Base-by-base conservation (phyloP, 2,797 vertebrate species). In the Gouania willdenowi region DNA sequence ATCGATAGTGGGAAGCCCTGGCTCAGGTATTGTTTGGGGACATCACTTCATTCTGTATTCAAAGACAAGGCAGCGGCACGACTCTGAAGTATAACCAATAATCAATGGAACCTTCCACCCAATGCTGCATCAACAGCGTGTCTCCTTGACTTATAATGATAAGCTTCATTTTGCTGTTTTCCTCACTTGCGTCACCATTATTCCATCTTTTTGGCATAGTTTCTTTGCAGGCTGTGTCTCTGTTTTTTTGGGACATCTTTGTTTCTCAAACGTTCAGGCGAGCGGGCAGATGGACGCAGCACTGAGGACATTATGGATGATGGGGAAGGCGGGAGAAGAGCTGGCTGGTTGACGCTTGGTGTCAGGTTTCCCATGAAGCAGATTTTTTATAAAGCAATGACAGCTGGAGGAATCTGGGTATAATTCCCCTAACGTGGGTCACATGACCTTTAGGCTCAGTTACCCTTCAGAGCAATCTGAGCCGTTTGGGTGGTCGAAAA, bases 391-490 rank as follows among this genome's bases (percentile, higher is more conserved):
- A 55, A 71, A 66, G 53, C 42, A 75, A 66, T 66, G 80, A 85
- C 83, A 87, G 79, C 69, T 82, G 82, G 69, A 70, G 57, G 73
- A 78, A 79, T 66, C 70, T 52, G n/a, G 46, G 23, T 31, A 60
- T 69, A 66, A 79, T 68, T 73, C 68, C 73, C 61, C 41, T 37
- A 58, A 64, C 28, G 26, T 1, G 17, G 67, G 63, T 83, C 71
- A 73, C 33, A 14, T 77, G 73, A 76, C 68, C 68, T 48, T 37
- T 3, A 24, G 41, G 49, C 23, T 77, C 14, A 6, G 38, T 78
- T 71, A 74, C 46, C 28, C 31, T 52, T 11, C 18, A 41, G 26
- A 29, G 41, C 15, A 20, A 38, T 58, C 34, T 45, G 27, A 51
- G 45, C 41, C 3, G 41, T 38, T 36, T 56, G 53, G 63, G 68